Evolutionary conservation across 1,140 invertebrate genomes (phyloP).

Genomic region (Drosophila ambigua): DNA sequence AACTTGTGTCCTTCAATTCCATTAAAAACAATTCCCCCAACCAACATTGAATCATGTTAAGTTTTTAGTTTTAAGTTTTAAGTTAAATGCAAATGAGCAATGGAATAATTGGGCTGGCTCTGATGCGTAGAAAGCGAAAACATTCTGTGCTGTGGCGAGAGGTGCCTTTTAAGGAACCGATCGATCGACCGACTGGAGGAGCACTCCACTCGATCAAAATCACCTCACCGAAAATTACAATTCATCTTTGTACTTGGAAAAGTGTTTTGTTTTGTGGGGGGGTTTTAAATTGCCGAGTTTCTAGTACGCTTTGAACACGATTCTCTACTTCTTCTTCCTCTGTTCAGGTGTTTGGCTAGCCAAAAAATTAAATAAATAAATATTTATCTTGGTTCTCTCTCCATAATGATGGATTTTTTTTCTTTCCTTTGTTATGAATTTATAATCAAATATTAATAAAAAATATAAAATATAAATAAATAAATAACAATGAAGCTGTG

Average conservation of each 20-base stretch:
- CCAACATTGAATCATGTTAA: conserved; percentile 36
- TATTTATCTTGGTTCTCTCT: conserved; percentile 41
- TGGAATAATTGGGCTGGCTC: conserved; percentile 22
- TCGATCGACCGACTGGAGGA: background rate
- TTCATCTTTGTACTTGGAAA: conserved; percentile 29
- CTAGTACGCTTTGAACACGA: conserved; percentile 38
- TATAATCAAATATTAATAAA: conserved; percentile 30
- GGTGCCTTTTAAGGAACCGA: conserved; percentile 30
- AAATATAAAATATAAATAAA: conserved; percentile 36
- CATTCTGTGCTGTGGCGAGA: conserved; percentile 10
- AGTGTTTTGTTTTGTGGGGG: no score
- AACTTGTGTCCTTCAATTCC: conserved; percentile 43
- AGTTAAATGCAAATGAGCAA: conserved; percentile 34
- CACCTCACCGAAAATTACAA: conserved; percentile 35
- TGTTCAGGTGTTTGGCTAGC: conserved; percentile 26
- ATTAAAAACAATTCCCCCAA: conserved; percentile 9
- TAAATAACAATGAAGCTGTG: conserved; percentile 48
- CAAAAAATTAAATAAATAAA: conserved; percentile 49
- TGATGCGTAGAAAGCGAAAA: conserved; percentile 48
- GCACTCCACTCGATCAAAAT: conserved; percentile 37
- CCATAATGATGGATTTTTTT: conserved; percentile 5
- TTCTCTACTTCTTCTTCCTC: background rate
- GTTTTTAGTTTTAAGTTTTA: conserved; percentile 2
- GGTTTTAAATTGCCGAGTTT: conserved; percentile 34
- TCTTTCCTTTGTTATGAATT: conserved; percentile 35